Base-by-base conservation (phyloP, 2,113 vertebrate species). In the Peromyscus leucopus region DNA sequence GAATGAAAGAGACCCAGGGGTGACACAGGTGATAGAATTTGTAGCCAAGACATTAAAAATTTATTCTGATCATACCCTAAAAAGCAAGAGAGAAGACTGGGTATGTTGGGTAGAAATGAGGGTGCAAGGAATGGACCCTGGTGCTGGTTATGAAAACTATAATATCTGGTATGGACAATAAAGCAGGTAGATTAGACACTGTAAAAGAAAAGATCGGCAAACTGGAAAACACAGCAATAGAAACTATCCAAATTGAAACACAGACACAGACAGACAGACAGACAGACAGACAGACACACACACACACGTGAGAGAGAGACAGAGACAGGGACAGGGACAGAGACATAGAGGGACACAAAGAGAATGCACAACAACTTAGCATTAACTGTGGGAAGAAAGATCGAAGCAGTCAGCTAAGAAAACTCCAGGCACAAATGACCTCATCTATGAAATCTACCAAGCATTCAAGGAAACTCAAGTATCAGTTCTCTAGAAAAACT, bases 121-220 rank as follows among this genome's bases (percentile, higher is more conserved):
- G n/a, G 16, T 4, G 4, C 22, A 55, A 31, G 26, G 13, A 33
- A 12, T 0, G 0, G 51, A 24, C 65, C 10, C 31, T 2, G 21
- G 33, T 24, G 19, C 15, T 36, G 36, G n/a, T 24, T 48, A n/a
- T 31, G 17, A 61, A 91, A 65, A 61, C 28, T 31, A 2, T 4
- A 80, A 46, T 8, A 21, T 17, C 28, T 42, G 31, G 24, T 0
- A 3, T 26, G 65, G 15, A 79, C 72, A 75, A 80, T 11, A 51
- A 61, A 48, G 3, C 3, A 28, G 82, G n/a, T 19, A 17, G 39
- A 22, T 13, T 26, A 51, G 67, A 51, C 9, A 46, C 0, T 7
- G 19, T 7, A 7, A 63, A 89, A 79, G 69, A 55, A 74, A 31
- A 72, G 61, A 22, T 33, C 19, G 57, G 22, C 17, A 26, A 57